Percentiles rank a stretch among this genome's conserved stretches.
Evolutionary conservation across 2,888 invertebrate genomes (phyloP).

Genomic region (Amiota minor): DNA sequence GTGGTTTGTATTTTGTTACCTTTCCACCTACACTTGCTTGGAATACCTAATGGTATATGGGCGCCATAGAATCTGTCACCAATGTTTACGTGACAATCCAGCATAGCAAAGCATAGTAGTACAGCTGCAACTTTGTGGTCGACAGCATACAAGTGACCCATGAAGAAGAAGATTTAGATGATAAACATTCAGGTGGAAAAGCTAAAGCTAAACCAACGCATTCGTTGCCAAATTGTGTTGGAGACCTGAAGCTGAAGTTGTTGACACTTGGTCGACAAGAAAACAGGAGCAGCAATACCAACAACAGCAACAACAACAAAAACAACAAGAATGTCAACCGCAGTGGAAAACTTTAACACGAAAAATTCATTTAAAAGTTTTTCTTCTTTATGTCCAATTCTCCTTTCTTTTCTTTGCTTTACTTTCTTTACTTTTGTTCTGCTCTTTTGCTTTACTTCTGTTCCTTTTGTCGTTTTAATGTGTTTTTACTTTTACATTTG

Average conservation of each 20-base stretch:
- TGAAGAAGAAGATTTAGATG: conserved; percentile 40
- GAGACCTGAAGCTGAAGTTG: conserved; percentile 28
- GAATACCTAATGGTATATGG: background rate
- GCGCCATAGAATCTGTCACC: conserved; percentile 61
- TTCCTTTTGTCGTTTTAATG: background rate
- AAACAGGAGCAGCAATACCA: background rate
- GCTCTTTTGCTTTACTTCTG: background rate
- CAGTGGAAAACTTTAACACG: conserved; percentile 62
- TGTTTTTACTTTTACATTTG: background rate
- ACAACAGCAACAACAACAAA: conserved; percentile 19
- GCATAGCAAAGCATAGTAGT: conserved; percentile 25
- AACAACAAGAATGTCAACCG: conserved; percentile 43
- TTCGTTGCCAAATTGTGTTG: too few species aligned
- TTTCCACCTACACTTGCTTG: conserved; percentile 29
- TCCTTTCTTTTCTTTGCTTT: conserved; percentile 6
- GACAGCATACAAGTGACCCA: conserved; percentile 56
- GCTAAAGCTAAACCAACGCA: conserved; percentile 18
- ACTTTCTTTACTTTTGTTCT: background rate
- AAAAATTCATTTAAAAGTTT: conserved; percentile 60
- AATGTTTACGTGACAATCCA: conserved; percentile 64
- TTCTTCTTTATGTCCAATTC: background rate
- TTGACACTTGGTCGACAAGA: conserved; percentile 40
- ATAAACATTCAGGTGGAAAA: conserved; percentile 26
- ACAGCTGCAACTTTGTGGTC: conserved; percentile 47
- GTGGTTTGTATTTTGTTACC: conserved; percentile 42